Conservation (phyloP, 2,888 invertebrate species). For the Bombylius discolor region DNA sequence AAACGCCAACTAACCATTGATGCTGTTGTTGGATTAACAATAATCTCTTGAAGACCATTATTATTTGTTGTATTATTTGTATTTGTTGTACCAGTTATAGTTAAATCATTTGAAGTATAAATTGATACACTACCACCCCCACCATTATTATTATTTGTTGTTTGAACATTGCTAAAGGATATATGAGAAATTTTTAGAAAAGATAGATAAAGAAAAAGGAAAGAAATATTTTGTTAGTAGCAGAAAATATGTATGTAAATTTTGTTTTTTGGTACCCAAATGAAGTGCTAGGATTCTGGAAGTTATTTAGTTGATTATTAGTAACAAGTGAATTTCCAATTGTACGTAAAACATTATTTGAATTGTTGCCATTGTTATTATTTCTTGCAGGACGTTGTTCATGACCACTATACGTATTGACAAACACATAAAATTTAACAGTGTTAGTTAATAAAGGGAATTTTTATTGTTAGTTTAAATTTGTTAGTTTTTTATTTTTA, state of each 20-base stretch:
- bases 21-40: slow-evolving; percentile 29
- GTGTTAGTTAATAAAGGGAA: slow-evolving; percentile 1
- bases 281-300: slow-evolving; percentile 32
- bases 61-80: slow-evolving; percentile 23
- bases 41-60: slow-evolving; percentile 30
- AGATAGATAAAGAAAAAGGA: not conserved
- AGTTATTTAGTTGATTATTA: slow-evolving; percentile 36
- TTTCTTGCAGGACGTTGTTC: slow-evolving; percentile 32
- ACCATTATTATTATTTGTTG: slow-evolving; percentile 30
- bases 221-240: not conserved
- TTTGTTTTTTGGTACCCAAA: slow-evolving; percentile 29
- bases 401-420: slow-evolving; percentile 25
- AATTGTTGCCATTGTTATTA: slow-evolving; percentile 21
- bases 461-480: not conserved
- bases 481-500: not conserved
- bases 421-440: not conserved
- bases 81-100: slow-evolving; percentile 21
- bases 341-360: slow-evolving; percentile 33
- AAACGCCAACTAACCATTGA: slow-evolving; percentile 37
- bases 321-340: slow-evolving; percentile 36
- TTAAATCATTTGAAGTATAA: slow-evolving; percentile 29
- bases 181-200: not conserved
- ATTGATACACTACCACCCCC: slow-evolving; percentile 30
- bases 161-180: slow-evolving; percentile 12
- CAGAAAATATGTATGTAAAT: not conserved